These are phyloP conservation scores for Napeogenes sylphis DNA, from an alignment of 2,888 invertebrate genomes.

Conservation along the genomic window DNA sequence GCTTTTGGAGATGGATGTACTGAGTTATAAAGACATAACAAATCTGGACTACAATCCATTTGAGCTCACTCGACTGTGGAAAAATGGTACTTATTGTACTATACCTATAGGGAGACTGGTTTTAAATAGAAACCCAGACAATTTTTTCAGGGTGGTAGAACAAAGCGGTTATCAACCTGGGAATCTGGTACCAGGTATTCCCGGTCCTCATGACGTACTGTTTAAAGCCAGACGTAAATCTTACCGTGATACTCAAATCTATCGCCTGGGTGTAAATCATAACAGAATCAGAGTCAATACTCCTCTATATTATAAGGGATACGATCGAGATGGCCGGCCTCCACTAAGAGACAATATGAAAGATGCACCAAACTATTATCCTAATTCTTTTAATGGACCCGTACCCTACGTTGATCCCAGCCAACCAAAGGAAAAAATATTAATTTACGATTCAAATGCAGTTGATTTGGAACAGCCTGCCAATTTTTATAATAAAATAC, in stretches of 20 bases:
- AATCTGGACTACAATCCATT: constrained; percentile 53
- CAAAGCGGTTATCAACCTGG: constrained; percentile 50
- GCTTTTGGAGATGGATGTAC: constrained; percentile 55
- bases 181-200: constrained; percentile 60
- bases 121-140: constrained; percentile 47
- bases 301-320: constrained; percentile 47
- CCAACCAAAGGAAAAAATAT: constrained; percentile 39
- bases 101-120: constrained; percentile 49
- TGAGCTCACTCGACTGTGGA: constrained; percentile 51
- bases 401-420: constrained; percentile 75
- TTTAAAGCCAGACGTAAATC: constrained; percentile 49
- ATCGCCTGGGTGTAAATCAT: constrained; percentile 55
- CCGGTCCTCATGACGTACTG: constrained; percentile 50
- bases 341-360: constrained; percentile 85
- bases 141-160: constrained; percentile 47
- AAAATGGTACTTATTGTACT: constrained; percentile 53
- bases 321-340: constrained; percentile 76
- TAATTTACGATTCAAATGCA: constrained; percentile 43
- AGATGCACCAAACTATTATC: constrained; percentile 94
- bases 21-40: constrained; percentile 43
- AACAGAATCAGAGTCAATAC: constrained; percentile 51
- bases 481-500: constrained; percentile 80
- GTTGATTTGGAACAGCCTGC: constrained; percentile 78
- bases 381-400: constrained; percentile 94
- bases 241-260: constrained; percentile 53